phyloP scores from a whole-genome alignment of 2,113 vertebrate genomes.

The Ranitomeya imitator region DNA sequence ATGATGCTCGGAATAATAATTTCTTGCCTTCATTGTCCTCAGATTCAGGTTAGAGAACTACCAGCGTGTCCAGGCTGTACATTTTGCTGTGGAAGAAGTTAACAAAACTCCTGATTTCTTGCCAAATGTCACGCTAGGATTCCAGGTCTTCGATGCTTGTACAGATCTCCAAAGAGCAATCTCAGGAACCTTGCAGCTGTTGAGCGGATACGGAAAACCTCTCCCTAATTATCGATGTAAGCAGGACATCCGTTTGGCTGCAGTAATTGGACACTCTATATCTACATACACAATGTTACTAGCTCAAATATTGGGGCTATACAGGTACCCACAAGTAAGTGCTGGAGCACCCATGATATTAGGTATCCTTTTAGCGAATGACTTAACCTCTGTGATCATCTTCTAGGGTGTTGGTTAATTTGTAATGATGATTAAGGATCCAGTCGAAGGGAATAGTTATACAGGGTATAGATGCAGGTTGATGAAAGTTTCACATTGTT shows the following conservation, averaged over 20 bases:
- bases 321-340: conserved; percentile 59
- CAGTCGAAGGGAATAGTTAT: too few species aligned
- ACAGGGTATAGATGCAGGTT: too few species aligned
- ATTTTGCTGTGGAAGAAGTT: conserved; percentile 56
- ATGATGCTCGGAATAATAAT: background rate
- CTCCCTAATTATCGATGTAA: conserved; percentile 53
- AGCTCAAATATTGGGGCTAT: conserved; percentile 56
- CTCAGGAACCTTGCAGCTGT: conserved; percentile 34
- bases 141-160: conserved; percentile 55
- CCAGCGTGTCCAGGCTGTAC: conserved; percentile 46
- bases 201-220: conserved; percentile 46
- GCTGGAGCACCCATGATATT: background rate
- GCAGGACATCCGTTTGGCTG: conserved; percentile 33
- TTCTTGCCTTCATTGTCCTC: background rate
- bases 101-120: conserved; percentile 46
- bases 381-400: too few species aligned
- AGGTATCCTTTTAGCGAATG: too few species aligned
- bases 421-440: too few species aligned
- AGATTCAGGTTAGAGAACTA: conserved; percentile 48
- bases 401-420: too few species aligned
- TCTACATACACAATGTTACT: conserved; percentile 56
- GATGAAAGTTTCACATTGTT: too few species aligned
- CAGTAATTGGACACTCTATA: conserved; percentile 52
- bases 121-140: conserved; percentile 56
- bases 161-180: conserved; percentile 36